Percentiles rank a stretch among this genome's conserved stretches.
These are phyloP conservation scores for Procambarus clarkii DNA, from an alignment of 1,140 invertebrate genomes.

Conservation along the genomic window DNA sequence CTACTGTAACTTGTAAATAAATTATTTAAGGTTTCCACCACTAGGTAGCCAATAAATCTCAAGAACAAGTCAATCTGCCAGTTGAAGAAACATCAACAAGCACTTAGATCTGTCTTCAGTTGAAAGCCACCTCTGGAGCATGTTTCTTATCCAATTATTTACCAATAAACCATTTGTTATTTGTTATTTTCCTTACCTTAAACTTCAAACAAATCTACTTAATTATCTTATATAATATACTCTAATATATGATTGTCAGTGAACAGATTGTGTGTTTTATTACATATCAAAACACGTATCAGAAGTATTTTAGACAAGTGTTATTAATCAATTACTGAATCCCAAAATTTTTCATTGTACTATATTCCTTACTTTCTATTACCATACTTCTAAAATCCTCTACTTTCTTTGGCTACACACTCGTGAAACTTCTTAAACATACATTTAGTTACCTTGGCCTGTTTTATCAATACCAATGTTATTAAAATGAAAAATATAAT, in stretches of 20 bases:
- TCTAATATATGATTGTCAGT: neutral
- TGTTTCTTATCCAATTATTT: too few relatives aligned
- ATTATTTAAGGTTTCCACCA: neutral
- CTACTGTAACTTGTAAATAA: neutral
- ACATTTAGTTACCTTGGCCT: neutral
- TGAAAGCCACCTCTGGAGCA: too few relatives aligned
- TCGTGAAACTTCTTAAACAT: neutral
- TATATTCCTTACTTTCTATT: neutral
- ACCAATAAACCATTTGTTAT: too few relatives aligned
- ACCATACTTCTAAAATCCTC: neutral
- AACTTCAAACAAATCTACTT: neutral
- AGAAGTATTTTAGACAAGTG: neutral
- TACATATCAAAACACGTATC: neutral
- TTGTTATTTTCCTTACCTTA: neutral
- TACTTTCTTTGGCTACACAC: neutral
- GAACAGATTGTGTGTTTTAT: neutral
- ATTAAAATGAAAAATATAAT: neutral
- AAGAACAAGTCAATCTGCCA: neutral
- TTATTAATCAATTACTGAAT: too few relatives aligned
- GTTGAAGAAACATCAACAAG: neutral
- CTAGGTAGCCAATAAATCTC: neutral
- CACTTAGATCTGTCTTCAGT: too few relatives aligned
- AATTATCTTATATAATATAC: neutral
- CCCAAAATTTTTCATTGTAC: too few relatives aligned
- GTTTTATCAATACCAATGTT: neutral